Percentiles rank a stretch among this genome's conserved stretches.
phyloP scores from a whole-genome alignment of 2,113 vertebrate species.

The Cynocephalus volans region DNA sequence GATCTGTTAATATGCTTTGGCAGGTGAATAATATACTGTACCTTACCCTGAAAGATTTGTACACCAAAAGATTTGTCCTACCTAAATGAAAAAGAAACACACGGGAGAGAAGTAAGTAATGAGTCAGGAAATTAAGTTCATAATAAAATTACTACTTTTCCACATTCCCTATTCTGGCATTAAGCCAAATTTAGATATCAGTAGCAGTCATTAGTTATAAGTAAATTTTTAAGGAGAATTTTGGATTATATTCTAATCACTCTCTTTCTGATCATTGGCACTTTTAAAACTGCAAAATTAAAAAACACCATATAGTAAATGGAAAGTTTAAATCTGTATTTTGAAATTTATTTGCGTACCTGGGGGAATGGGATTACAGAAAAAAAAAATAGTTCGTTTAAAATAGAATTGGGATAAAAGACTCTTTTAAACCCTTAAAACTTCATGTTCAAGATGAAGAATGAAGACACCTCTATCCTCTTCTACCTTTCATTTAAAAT shows the following conservation, averaged over 20 bases:
- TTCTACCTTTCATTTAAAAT: conserved; percentile 42
- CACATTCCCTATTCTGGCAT: conserved; percentile 4
- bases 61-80: conserved; percentile 21
- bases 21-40: conserved; percentile 29
- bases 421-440: conserved; percentile 21
- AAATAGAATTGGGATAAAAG: background rate
- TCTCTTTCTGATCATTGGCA: conserved; percentile 8
- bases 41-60: background rate
- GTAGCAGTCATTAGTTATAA: conserved; percentile 6
- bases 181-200: conserved; percentile 43
- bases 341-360: background rate
- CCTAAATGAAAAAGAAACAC: conserved; percentile 12
- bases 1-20: background rate
- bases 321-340: conserved; percentile 34
- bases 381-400: background rate
- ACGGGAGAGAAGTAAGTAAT: background rate
- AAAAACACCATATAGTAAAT: conserved; percentile 58
- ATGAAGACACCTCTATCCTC: conserved; percentile 26
- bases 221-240: conserved; percentile 48
- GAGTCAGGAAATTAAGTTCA: conserved; percentile 55
- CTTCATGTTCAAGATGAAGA: background rate
- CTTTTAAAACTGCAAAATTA: conserved; percentile 24
- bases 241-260: conserved; percentile 17
- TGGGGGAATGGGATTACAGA: background rate
- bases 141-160: conserved; percentile 65